Percentiles rank a stretch among this genome's conserved stretches.
These are phyloP conservation scores for Pangasius krempfi DNA, from an alignment of 2,797 vertebrate species.

Conservation along the genomic window DNA sequence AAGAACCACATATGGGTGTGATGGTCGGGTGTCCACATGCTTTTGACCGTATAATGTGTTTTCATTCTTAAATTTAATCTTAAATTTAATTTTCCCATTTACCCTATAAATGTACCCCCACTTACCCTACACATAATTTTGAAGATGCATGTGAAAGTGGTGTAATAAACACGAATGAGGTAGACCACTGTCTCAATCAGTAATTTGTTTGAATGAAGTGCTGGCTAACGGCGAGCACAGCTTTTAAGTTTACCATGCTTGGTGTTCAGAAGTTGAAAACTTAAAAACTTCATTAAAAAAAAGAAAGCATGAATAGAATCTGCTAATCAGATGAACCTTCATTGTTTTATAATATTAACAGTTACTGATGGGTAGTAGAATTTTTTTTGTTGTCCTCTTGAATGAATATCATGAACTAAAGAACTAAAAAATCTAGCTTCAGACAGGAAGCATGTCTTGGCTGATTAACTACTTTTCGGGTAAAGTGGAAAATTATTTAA, in stretches of 20 bases:
- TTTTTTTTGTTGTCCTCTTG: neutral
- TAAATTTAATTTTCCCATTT: neutral
- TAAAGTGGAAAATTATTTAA: neutral
- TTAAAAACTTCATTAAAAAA: neutral
- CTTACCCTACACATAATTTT: neutral
- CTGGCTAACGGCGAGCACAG: neutral
- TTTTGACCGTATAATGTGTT: neutral
- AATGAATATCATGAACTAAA: no score
- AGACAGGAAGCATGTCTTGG: neutral
- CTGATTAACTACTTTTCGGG: slow-evolving; percentile 26
- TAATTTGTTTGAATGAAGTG: neutral
- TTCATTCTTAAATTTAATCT: neutral
- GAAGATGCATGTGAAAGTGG: neutral
- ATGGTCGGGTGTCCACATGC: neutral
- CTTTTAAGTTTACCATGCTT: neutral
- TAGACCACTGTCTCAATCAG: neutral
- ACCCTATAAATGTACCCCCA: neutral
- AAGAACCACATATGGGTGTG: neutral
- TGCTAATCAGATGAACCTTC: neutral
- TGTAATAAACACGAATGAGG: neutral
- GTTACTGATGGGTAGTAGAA: neutral
- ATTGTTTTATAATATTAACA: neutral
- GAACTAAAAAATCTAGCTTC: neutral
- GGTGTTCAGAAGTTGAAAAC: neutral
- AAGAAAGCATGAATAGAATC: neutral